Evolutionary conservation across 2,888 invertebrate species (phyloP), one percentile per base, ranked within the genome.

Genomic region (Gisinianus flammeolus): DNA sequence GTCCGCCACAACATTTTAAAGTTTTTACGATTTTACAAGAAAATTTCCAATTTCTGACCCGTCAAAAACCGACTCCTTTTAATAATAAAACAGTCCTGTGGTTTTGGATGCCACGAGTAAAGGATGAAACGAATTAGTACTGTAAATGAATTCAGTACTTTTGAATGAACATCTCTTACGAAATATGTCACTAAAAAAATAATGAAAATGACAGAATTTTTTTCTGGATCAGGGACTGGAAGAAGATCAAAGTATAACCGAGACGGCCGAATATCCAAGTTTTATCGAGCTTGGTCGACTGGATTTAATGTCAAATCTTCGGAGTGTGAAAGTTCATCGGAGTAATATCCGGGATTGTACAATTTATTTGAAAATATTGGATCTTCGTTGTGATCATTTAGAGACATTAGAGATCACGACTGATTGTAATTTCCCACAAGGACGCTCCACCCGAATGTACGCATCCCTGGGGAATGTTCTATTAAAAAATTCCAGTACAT

Each of bases 151-250:
- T n/a, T n/a, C n/a, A n/a, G n/a, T n/a, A n/a, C n/a, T n/a, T n/a
- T n/a, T n/a, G n/a, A n/a, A n/a, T n/a, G n/a, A n/a, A n/a, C n/a
- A n/a, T n/a, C n/a, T n/a, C n/a, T n/a, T n/a, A n/a, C n/a, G n/a
- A n/a, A n/a, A n/a, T n/a, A n/a, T n/a, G n/a, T n/a, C n/a, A n/a
- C n/a, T n/a, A n/a, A n/a, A n/a, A n/a, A n/a, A n/a, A n/a, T n/a
- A n/a, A n/a, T n/a, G n/a, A n/a, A n/a, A n/a, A n/a, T n/a, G n/a
- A n/a, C n/a, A n/a, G n/a, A n/a, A n/a, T n/a, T n/a, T n/a, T n/a
- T n/a, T n/a, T n/a, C n/a, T n/a, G n/a, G n/a, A n/a, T n/a, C n/a
- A 80, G 16, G 84, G 84, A 4, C 79, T 84, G 19, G 81, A 82
- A 28, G 83, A 84, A 69, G 81, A 82, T n/a, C 83, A 84, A 35